phyloP scores from a whole-genome alignment of 2,888 invertebrate genomes.

The Busseola fusca region DNA sequence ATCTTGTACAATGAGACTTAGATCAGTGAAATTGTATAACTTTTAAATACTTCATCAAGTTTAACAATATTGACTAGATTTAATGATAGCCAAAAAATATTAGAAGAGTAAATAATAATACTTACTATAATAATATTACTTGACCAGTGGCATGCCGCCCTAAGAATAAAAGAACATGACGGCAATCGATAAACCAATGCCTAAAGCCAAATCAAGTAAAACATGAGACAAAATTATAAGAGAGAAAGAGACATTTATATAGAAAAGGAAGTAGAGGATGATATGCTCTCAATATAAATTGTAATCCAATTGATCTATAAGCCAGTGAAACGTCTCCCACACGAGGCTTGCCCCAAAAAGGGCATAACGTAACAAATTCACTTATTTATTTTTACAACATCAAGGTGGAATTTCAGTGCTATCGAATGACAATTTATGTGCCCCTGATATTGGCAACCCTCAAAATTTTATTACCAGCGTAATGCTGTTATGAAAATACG shows the following conservation, averaged over 20 bases:
- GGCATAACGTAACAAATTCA: conserved; percentile 45
- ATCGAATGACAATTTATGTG: conserved; percentile 69
- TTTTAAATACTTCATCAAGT: not conserved
- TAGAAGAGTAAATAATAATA: not conserved
- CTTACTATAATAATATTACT: too few species aligned
- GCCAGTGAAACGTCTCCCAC: not conserved
- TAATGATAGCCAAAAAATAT: not conserved
- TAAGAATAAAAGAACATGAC: not conserved
- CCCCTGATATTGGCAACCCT: conserved; percentile 69
- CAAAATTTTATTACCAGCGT: conserved; percentile 73
- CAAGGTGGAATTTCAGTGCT: conserved; percentile 59
- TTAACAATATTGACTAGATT: not conserved
- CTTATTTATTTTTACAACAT: conserved; percentile 58
- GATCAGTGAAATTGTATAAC: not conserved
- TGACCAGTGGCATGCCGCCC: not conserved
- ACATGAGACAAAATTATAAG: not conserved
- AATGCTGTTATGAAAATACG: conserved; percentile 75
- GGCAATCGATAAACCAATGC: not conserved
- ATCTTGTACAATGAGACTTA: not conserved
- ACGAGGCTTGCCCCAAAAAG: conserved; percentile 15
- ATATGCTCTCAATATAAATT: conserved; percentile 9
- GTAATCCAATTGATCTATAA: conserved; percentile 10
- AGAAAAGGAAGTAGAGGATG: not conserved
- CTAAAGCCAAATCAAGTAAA: not conserved
- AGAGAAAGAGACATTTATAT: not conserved